Conservation (phyloP, 2,888 invertebrate genomes). For the Brachylomia viminalis region DNA sequence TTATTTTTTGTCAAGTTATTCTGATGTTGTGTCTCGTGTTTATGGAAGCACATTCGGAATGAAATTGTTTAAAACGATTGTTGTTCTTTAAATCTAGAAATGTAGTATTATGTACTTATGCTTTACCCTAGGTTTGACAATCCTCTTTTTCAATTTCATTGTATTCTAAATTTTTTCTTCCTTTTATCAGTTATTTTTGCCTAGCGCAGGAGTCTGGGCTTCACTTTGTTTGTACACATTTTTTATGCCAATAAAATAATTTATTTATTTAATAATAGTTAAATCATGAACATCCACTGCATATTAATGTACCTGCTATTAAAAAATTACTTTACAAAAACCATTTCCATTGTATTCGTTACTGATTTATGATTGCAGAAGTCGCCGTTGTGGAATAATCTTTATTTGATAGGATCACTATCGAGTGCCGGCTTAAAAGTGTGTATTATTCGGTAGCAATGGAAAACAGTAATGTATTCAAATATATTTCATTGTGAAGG, state of each 20-base stretch:
- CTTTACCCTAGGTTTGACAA: neutral
- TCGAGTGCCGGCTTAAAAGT: constrained; percentile 38
- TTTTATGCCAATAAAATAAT: no score
- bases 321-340: constrained; percentile 29
- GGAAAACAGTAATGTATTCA: constrained; percentile 56
- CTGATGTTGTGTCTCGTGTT: constrained; percentile 28
- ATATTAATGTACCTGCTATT: constrained; percentile 18
- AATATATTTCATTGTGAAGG: constrained; percentile 57
- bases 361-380: constrained; percentile 24
- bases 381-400: constrained; percentile 49
- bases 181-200: no score
- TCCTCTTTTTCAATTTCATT: neutral
- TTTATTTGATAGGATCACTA: constrained; percentile 57
- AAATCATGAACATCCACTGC: neutral
- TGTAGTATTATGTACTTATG: neutral
- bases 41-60: constrained; percentile 16
- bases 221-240: no score
- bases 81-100: neutral
- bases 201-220: no score
- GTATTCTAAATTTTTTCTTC: no score
- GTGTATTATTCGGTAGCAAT: constrained; percentile 40
- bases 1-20: constrained; percentile 53
- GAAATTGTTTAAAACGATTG: constrained; percentile 31
- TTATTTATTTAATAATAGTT: no score
- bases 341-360: constrained; percentile 28